A percentile compares a stretch with the other conserved stretches of the same genome.
phyloP scores from a whole-genome alignment of 2,888 invertebrate genomes.

The Clunio marinus region DNA sequence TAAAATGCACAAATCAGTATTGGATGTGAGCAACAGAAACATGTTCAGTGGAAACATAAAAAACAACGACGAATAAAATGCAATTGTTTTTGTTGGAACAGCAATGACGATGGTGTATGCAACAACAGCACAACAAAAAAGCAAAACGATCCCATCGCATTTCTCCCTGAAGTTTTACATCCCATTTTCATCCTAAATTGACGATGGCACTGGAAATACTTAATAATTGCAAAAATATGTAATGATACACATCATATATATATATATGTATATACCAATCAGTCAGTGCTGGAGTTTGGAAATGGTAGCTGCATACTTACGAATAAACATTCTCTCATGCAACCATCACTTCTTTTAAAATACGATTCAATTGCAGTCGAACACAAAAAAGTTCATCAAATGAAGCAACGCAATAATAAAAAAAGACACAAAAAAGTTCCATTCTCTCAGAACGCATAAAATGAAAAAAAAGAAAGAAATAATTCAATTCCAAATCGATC shows the following conservation, averaged over 20 bases:
- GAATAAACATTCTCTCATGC: too few relatives aligned
- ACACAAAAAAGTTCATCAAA: conserved; percentile 2
- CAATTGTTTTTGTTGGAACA: not conserved
- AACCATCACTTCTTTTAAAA: not conserved
- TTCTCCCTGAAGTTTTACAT: not conserved
- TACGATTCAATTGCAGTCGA: not conserved
- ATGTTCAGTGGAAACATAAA: not conserved
- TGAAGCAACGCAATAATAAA: not conserved
- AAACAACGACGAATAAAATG: not conserved
- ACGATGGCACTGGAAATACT: conserved; percentile 19
- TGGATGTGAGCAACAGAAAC: not conserved
- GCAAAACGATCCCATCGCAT: not conserved
- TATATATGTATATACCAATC: too few relatives aligned
- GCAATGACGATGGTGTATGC: not conserved
- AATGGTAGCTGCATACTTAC: not conserved
- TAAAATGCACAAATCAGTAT: conserved; percentile 18
- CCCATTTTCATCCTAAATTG: not conserved
- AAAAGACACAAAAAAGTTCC: not conserved
- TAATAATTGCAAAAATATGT: conserved; percentile 31
- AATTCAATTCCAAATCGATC: conserved; percentile 16
- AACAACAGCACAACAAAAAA: not conserved
- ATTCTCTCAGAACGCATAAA: not conserved
- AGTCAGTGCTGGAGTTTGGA: not conserved
- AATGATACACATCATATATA: conserved; percentile 33
- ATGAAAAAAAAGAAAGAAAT: not conserved